Conservation (phyloP, 2,797 vertebrate species). For the Scolopax rusticola region DNA sequence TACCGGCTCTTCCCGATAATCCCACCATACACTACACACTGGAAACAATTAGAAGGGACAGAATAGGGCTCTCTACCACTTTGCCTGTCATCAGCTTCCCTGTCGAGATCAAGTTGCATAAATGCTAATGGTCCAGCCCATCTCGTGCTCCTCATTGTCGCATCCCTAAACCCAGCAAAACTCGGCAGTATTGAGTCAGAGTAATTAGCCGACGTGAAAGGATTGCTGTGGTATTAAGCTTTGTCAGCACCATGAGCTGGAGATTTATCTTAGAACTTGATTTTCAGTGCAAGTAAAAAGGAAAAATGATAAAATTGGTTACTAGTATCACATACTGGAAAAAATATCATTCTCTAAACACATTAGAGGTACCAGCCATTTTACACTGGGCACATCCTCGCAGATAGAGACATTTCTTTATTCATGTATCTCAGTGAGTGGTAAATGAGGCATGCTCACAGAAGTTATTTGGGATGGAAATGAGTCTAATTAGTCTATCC, state of each 20-base stretch:
- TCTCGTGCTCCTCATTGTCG: fast-evolving
- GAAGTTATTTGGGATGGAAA: conserved; percentile 78
- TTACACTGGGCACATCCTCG: conserved; percentile 12
- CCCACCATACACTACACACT: neutral
- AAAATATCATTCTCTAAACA: neutral
- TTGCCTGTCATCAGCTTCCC: conserved; percentile 29
- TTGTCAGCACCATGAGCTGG: neutral
- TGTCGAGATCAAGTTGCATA: conserved; percentile 13
- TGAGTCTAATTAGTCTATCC: conserved; percentile 77
- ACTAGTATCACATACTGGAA: neutral
- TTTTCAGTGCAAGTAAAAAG: neutral
- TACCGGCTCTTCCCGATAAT: neutral
- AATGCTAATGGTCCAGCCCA: neutral
- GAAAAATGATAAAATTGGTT: neutral
- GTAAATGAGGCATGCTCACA: conserved; percentile 77
- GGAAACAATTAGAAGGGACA: neutral
- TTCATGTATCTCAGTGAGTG: conserved; percentile 77
- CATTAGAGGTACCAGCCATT: neutral
- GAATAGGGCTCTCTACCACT: neutral
- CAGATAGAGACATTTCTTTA: conserved; percentile 77
- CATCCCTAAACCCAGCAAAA: neutral
- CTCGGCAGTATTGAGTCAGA: neutral
- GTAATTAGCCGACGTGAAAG: fast-evolving
- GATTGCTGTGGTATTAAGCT: neutral
- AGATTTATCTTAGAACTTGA: neutral